A percentile compares a stretch with the other conserved stretches of the same genome.
Evolutionary conservation across 2,797 vertebrate genomes (phyloP).

Genomic region (Pygocentrus nattereri): DNA sequence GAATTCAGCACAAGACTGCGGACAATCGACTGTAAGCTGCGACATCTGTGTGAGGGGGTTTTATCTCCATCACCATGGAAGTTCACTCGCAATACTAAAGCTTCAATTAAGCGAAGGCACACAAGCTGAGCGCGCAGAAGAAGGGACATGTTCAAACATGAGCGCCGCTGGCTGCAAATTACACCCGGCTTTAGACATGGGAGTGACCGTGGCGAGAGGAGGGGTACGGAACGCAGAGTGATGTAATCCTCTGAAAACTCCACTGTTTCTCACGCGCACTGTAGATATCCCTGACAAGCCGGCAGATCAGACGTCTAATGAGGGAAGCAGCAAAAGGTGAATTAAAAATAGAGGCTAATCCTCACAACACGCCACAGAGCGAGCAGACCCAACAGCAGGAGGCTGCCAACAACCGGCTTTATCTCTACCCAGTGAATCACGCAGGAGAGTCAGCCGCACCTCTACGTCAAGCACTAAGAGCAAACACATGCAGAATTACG

Average conservation of each 20-base stretch:
- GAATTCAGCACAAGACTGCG: not conserved
- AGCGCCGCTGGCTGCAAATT: not conserved
- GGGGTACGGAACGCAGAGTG: conserved; percentile 9
- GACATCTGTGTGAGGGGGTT: conserved; percentile 8
- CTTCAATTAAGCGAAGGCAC: not conserved
- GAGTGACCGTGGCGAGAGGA: conserved; percentile 1
- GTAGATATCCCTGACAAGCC: not conserved
- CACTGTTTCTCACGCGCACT: not conserved
- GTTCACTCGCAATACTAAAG: not conserved
- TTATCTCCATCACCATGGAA: conserved; percentile 5
- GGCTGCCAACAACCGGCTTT: not conserved
- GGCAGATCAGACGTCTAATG: conserved; percentile 2
- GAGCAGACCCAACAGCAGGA: not conserved
- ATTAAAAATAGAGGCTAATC: conserved; percentile 36
- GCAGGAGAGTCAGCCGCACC: not conserved
- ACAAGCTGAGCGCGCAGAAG: not conserved
- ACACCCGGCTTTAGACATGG: conserved; percentile 1
- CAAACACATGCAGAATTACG: not conserved
- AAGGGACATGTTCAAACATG: conserved; percentile 22
- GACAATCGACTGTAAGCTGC: not conserved
- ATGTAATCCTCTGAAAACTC: conserved; percentile 1
- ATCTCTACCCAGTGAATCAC: conserved; percentile 15
- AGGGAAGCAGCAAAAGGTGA: conserved; percentile 13
- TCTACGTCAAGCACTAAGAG: not conserved
- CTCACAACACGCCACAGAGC: not conserved